Evolutionary conservation across 2,888 invertebrate genomes (phyloP).

Genomic region (Exocentrus adspersus): DNA sequence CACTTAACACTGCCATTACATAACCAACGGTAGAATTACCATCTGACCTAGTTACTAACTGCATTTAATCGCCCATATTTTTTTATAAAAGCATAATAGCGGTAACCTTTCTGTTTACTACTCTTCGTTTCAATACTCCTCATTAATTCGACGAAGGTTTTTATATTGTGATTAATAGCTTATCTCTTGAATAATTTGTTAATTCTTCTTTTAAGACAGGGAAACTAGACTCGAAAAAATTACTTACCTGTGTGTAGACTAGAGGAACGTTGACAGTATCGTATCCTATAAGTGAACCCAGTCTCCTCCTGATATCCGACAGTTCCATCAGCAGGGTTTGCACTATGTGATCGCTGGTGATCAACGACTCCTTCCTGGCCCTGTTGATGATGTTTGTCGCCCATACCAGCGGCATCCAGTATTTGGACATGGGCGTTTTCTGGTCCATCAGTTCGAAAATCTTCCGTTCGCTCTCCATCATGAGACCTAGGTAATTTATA

Average conservation of each 20-base stretch:
- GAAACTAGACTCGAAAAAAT: too few relatives aligned
- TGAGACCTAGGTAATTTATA: too few relatives aligned
- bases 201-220: too few relatives aligned
- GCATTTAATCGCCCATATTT: constrained; percentile 12
- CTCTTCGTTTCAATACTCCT: constrained; percentile 6
- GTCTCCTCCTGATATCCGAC: constrained; percentile 84
- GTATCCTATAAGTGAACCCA: constrained; percentile 88
- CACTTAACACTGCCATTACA: neutral
- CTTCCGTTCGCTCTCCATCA: constrained; percentile 91
- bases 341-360: constrained; percentile 90
- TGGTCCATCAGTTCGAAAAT: constrained; percentile 91
- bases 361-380: constrained; percentile 84
- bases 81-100: constrained; percentile 3
- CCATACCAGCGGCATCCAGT: constrained; percentile 95
- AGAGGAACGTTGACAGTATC: constrained; percentile 93
- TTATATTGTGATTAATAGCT: neutral
- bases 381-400: constrained; percentile 91
- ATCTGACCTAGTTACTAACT: constrained; percentile 3
- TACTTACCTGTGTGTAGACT: constrained; percentile 90
- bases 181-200: neutral
- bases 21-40: neutral
- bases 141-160: neutral
- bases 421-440: constrained; percentile 90
- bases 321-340: constrained; percentile 90
- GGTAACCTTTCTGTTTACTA: neutral